phyloP scores from a whole-genome alignment of 2,113 vertebrate genomes.

The Xenus cinereus region DNA sequence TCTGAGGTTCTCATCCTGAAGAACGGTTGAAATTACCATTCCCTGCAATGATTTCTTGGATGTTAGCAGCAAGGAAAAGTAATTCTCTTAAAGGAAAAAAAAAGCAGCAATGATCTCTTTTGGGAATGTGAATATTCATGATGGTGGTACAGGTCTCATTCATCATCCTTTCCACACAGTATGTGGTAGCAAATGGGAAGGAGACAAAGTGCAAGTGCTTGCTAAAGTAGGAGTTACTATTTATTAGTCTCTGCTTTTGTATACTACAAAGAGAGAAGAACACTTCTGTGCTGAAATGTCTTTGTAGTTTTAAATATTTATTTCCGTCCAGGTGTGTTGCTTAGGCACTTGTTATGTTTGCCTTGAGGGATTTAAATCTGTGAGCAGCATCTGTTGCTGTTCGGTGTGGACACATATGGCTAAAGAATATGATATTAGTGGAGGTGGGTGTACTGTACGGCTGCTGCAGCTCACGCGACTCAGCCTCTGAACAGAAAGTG shows the following conservation, averaged over 20 bases:
- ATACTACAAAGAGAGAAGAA: not conserved
- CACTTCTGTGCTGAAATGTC: not conserved
- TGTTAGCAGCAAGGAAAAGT: not conserved
- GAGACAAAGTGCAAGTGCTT: constrained; percentile 3
- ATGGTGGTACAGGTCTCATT: not conserved
- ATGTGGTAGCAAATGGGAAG: not conserved
- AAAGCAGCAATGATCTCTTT: not conserved
- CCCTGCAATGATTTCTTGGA: not conserved
- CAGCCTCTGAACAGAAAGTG: not conserved
- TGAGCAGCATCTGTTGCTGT: constrained; percentile 35
- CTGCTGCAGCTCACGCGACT: not conserved
- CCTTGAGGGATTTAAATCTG: constrained; percentile 23
- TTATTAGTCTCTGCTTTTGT: constrained; percentile 47
- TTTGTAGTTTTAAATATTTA: constrained; percentile 27
- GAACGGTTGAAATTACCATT: not conserved
- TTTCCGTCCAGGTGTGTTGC: constrained; percentile 51
- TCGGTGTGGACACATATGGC: not conserved
- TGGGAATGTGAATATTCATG: not conserved
- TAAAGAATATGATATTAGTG: not conserved
- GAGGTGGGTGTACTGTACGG: not conserved
- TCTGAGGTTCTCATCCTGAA: not conserved
- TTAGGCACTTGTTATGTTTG: constrained; percentile 3
- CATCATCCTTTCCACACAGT: not conserved
- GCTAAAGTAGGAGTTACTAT: constrained; percentile 16
- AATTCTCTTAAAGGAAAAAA: not conserved